Percentiles rank a stretch among this genome's conserved stretches.
Conservation (phyloP, 2,888 invertebrate species). For the Sialis lutaria region DNA sequence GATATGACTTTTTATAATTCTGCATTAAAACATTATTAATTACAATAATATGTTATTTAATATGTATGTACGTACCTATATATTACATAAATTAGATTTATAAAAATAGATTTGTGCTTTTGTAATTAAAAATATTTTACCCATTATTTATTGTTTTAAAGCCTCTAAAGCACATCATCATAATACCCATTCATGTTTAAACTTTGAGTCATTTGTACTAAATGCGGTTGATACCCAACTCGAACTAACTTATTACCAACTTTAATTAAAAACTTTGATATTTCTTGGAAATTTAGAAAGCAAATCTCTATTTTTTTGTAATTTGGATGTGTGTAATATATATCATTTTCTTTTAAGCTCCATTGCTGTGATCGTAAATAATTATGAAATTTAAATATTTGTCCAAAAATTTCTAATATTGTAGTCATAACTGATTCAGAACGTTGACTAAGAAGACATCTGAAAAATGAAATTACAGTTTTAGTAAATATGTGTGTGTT, state of each 20-base stretch:
- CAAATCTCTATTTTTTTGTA: slow-evolving; percentile 34
- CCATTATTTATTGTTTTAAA: too few species aligned
- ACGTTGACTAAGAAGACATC: slow-evolving; percentile 54
- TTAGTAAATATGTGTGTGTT: neutral
- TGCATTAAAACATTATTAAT: too few species aligned
- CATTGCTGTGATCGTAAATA: slow-evolving; percentile 38
- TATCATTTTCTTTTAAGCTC: slow-evolving; percentile 26
- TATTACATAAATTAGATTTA: too few species aligned
- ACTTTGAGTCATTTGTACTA: slow-evolving; percentile 44
- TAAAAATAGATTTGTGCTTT: too few species aligned
- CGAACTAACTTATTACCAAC: slow-evolving; percentile 41
- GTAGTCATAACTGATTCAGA: slow-evolving; percentile 50
- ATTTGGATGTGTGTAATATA: slow-evolving; percentile 36
- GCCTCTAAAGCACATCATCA: neutral
- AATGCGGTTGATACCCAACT: slow-evolving; percentile 47
- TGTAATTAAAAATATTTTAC: too few species aligned
- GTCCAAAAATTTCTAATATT: slow-evolving; percentile 51
- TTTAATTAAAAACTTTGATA: slow-evolving; percentile 43
- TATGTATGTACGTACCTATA: too few species aligned
- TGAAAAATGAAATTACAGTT: slow-evolving; percentile 14
- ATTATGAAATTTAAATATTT: slow-evolving; percentile 52
- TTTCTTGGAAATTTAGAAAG: slow-evolving; percentile 27
- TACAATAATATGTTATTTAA: too few species aligned
- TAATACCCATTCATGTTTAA: slow-evolving; percentile 47
- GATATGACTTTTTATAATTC: too few species aligned